Percentiles rank a stretch among this genome's conserved stretches.
phyloP scores from a whole-genome alignment of 2,797 vertebrate species.

The Sebastes vulpes region DNA sequence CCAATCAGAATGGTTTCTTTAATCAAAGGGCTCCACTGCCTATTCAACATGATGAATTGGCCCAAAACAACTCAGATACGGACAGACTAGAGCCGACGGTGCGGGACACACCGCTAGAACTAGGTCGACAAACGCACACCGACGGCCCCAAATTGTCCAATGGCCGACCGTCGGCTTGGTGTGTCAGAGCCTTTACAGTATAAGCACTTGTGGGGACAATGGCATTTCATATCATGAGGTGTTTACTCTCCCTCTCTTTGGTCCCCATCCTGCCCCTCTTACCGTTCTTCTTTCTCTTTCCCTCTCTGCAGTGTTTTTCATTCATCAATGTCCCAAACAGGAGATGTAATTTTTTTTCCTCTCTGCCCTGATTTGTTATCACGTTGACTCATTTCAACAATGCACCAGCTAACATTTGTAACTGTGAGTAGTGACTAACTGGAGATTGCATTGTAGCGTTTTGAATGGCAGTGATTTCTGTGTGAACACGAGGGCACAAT shows the following conservation, averaged over 20 bases:
- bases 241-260: background rate
- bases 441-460: slow-evolving; percentile 3
- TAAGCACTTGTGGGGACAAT: background rate
- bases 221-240: background rate
- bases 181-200: background rate
- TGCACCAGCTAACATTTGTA: slow-evolving; percentile 1
- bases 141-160: too few relatives aligned
- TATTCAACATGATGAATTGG: too few relatives aligned
- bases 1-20: too few relatives aligned
- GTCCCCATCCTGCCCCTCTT: background rate
- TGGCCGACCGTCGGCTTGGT: too few relatives aligned
- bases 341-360: background rate
- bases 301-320: background rate
- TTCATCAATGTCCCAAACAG: background rate
- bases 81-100: too few relatives aligned
- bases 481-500: background rate
- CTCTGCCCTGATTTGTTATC: slow-evolving; percentile 5
- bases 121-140: too few relatives aligned
- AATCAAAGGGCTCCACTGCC: too few relatives aligned
- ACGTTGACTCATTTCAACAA: slow-evolving; percentile 16
- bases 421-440: slow-evolving; percentile 16
- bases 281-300: background rate
- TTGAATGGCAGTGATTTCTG: background rate
- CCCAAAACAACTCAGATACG: too few relatives aligned
- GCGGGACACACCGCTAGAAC: too few relatives aligned